Evolutionary conservation across 1,140 invertebrate species (phyloP), one percentile per base, ranked within the genome.

Genomic region (Steinernema feltiae): DNA sequence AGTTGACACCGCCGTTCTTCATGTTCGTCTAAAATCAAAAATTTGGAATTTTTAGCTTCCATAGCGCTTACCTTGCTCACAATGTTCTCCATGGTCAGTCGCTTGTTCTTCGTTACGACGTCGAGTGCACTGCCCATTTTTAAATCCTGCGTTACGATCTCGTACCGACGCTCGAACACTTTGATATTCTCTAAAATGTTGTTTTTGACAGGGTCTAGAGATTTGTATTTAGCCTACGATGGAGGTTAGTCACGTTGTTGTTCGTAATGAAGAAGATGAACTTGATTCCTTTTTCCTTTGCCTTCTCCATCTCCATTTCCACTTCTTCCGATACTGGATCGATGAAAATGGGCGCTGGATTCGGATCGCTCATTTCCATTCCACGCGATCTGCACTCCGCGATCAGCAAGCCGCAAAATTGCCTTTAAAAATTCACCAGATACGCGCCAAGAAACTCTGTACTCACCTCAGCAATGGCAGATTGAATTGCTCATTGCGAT

Each of bases 1-100:
- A 63, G 69, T 73, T 73, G 3, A 76, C 15, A n/a, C 73, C 73
- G 17, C 73, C 73, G 69, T 31, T 74, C 31, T 75, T 75, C 71
- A 31, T 29, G 73, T 75, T 75, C n/a, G 29, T 76, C 73, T 75
- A 75, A 76, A 75, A 74, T 21, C 18, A 48, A 24, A 32, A 21
- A 21, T 71, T 12, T n/a, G 21, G 70, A 21, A 70, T 71, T 31
- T 30, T 7, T 48, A 31, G 0, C 30, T n/a, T 17, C 70, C 7
- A 21, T 12, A 71, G 79, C 41, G 46, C 75, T 82, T 0, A 78
- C 74, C 70, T 81, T 81, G 72, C 81, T 75, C 3, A 83, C 70
- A 41, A 81, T 75, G 48, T 81, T 81, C 41, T 83, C 77, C 29
- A 83, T 17, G 1, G 80, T 81, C 1, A 48, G 27, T 1, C 30